These are phyloP conservation scores for Drosophila mojavensis DNA, from an alignment of 1,140 invertebrate species.

Conservation along the genomic window DNA sequence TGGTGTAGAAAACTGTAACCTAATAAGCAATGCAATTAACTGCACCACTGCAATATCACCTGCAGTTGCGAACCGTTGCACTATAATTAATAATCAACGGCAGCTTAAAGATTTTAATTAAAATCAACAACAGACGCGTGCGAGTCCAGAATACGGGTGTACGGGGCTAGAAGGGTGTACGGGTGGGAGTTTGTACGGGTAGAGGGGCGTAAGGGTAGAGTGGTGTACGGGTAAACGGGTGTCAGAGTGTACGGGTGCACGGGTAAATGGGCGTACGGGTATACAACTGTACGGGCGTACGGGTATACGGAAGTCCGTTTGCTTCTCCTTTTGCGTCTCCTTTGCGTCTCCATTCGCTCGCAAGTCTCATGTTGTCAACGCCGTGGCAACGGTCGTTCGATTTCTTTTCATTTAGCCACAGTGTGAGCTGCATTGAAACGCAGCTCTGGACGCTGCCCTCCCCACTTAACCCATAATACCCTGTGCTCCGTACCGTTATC, in stretches of 20 bases:
- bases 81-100: constrained; percentile 76
- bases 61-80: constrained; percentile 34
- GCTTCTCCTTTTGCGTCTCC: neutral
- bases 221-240: no score
- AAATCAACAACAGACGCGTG: constrained; percentile 47
- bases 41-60: constrained; percentile 20
- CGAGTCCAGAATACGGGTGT: neutral
- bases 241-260: no score
- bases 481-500: neutral
- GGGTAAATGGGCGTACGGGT: no score
- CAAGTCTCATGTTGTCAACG: constrained; percentile 42
- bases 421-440: constrained; percentile 66
- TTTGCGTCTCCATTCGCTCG: constrained; percentile 2
- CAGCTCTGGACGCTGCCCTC: neutral
- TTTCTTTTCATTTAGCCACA: constrained; percentile 76
- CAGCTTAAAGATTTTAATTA: constrained; percentile 74
- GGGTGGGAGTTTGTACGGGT: no score
- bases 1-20: neutral
- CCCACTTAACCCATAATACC: neutral
- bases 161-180: no score
- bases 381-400: constrained; percentile 34
- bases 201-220: no score
- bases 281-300: neutral
- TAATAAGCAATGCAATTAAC: constrained; percentile 17
- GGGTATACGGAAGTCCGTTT: neutral